Conservation (phyloP, 2,888 invertebrate species). For the Pseudeuparius sepicola region DNA sequence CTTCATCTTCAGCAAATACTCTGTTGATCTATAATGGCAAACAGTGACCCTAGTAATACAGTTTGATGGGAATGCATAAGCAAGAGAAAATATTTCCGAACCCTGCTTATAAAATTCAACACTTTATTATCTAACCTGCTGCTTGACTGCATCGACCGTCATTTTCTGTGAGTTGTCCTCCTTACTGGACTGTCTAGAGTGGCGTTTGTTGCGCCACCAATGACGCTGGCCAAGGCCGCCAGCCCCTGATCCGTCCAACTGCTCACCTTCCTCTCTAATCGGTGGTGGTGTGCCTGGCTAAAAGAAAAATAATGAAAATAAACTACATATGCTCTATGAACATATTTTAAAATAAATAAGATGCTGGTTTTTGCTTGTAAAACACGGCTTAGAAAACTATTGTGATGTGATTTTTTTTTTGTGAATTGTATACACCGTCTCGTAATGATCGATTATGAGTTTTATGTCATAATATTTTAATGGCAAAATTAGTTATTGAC, state of each 20-base stretch:
- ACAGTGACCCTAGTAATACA: slow-evolving; percentile 1
- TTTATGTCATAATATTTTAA: too few relatives aligned
- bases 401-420: too few relatives aligned
- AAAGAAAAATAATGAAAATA: slow-evolving; percentile 25
- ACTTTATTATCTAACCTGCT: slow-evolving; percentile 31
- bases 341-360: too few relatives aligned
- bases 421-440: too few relatives aligned
- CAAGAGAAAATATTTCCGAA: too few relatives aligned
- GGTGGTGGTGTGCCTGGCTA: slow-evolving; percentile 29
- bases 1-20: slow-evolving; percentile 70
- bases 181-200: slow-evolving; percentile 25
- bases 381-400: too few relatives aligned
- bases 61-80: too few relatives aligned
- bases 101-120: too few relatives aligned
- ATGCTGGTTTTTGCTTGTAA: too few relatives aligned
- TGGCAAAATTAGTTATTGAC: too few relatives aligned
- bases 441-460: too few relatives aligned
- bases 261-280: slow-evolving; percentile 24
- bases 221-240: slow-evolving; percentile 22
- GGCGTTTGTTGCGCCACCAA: slow-evolving; percentile 31
- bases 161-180: slow-evolving; percentile 26
- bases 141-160: slow-evolving; percentile 32
- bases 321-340: too few relatives aligned
- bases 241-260: slow-evolving; percentile 27
- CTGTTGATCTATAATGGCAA: slow-evolving; percentile 54